Conservation (phyloP, 2,888 invertebrate genomes). For the Hypselothyrea guttata region DNA sequence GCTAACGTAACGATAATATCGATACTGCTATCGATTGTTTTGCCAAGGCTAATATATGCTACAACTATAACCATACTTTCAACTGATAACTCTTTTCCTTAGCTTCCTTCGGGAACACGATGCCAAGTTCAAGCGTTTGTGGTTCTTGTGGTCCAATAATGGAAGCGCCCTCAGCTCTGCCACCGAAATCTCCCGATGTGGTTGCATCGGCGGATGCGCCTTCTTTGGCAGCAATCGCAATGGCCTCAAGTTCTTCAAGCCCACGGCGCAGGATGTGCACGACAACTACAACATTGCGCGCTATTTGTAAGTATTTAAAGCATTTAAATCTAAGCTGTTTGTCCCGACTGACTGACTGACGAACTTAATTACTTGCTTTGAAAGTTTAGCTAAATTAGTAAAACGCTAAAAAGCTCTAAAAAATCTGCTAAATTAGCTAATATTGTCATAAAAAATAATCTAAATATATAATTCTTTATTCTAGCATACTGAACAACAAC, state of each 20-base stretch:
- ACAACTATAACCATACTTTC: too few species aligned
- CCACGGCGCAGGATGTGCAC: conserved; percentile 89
- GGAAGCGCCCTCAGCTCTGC: conserved; percentile 82
- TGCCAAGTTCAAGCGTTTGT: conserved; percentile 91
- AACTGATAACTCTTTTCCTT: background rate
- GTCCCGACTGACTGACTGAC: too few species aligned
- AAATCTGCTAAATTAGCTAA: too few species aligned
- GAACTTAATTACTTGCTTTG: too few species aligned
- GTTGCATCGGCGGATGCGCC: conserved; percentile 96
- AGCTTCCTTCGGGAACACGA: conserved; percentile 91
- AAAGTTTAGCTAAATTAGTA: too few species aligned
- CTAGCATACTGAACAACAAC: conserved; percentile 87
- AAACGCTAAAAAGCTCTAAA: too few species aligned
- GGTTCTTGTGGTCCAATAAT: conserved; percentile 94
- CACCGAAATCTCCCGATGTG: conserved; percentile 89
- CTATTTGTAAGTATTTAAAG: conserved; percentile 78
- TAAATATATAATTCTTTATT: background rate
- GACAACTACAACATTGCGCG: conserved; percentile 92
- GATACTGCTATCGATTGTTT: too few species aligned
- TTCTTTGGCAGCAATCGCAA: conserved; percentile 97
- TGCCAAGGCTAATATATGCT: too few species aligned
- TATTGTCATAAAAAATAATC: too few species aligned
- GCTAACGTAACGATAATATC: too few species aligned
- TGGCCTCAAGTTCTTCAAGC: conserved; percentile 94
- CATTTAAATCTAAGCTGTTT: background rate